phyloP scores from a whole-genome alignment of 2,113 vertebrate genomes.

The Epinephelus lanceolatus region DNA sequence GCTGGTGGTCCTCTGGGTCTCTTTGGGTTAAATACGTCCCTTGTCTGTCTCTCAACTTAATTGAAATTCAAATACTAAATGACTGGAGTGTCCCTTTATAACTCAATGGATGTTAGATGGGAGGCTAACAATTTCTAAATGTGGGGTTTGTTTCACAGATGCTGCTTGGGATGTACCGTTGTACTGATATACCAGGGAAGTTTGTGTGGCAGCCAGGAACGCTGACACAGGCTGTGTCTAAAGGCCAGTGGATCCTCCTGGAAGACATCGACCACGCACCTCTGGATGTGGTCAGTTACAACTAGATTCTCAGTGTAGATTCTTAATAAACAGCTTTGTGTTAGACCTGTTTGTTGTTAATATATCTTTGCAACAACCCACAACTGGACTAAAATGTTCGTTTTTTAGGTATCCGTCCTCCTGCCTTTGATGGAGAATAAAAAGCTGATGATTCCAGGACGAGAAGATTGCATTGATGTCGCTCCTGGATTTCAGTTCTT shows the following conservation, averaged over 20 bases:
- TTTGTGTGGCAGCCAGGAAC: conserved; percentile 97
- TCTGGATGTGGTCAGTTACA: conserved; percentile 92
- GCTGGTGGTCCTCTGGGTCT: too few relatives aligned
- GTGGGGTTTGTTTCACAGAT: conserved; percentile 80
- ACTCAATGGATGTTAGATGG: background rate
- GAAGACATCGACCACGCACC: conserved; percentile 98
- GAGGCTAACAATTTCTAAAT: background rate
- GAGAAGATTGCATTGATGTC: conserved; percentile 92
- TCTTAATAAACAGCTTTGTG: background rate
- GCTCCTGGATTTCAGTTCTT: conserved; percentile 96
- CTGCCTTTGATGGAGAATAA: conserved; percentile 96
- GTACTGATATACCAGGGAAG: conserved; percentile 96
- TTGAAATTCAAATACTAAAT: background rate
- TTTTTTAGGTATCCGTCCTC: conserved; percentile 91
- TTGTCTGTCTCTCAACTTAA: background rate
- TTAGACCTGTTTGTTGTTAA: background rate
- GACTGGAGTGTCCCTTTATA: too few relatives aligned
- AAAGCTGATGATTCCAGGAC: conserved; percentile 93
- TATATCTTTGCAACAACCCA: background rate
- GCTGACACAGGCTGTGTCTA: conserved; percentile 93
- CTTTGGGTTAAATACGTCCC: background rate
- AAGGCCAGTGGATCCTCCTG: conserved; percentile 94
- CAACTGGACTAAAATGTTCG: background rate
- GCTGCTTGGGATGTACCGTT: conserved; percentile 96
- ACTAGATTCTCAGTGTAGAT: background rate